phyloP scores from a whole-genome alignment of 2,888 invertebrate genomes.

The Mantis religiosa region DNA sequence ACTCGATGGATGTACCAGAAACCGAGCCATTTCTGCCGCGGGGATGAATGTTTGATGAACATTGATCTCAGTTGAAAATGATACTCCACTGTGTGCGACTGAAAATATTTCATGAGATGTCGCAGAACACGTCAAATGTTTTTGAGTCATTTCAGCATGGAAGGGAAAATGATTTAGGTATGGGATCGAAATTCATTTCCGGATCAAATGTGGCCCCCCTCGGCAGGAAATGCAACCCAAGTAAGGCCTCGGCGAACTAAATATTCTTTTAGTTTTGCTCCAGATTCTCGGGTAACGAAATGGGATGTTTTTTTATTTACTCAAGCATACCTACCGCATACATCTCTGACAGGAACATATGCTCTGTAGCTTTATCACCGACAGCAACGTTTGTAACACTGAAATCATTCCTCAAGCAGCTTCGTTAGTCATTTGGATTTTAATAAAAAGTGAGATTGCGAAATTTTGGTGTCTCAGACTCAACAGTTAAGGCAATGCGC shows the following conservation, averaged over 20 bases:
- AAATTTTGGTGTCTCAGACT: too few relatives aligned
- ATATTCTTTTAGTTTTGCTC: not conserved
- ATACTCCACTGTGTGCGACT: not conserved
- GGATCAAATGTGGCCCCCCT: not conserved
- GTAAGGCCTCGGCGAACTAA: not conserved
- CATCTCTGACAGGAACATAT: too few relatives aligned
- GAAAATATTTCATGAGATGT: not conserved
- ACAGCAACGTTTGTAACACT: too few relatives aligned
- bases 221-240: not conserved
- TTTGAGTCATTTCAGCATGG: not conserved
- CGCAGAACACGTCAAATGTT: not conserved
- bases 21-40: not conserved
- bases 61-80: not conserved
- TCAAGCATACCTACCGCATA: too few relatives aligned
- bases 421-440: too few relatives aligned
- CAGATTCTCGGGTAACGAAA: not conserved
- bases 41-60: not conserved
- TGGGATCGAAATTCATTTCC: not conserved
- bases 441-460: too few relatives aligned
- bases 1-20: not conserved
- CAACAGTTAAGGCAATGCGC: too few relatives aligned
- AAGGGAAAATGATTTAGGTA: not conserved
- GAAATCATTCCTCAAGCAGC: too few relatives aligned
- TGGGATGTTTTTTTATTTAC: not conserved
- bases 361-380: too few relatives aligned